phyloP scores from a whole-genome alignment of 30 jellyfish, hydroid and myxozoan species.

The Aurelia sp. region DNA sequence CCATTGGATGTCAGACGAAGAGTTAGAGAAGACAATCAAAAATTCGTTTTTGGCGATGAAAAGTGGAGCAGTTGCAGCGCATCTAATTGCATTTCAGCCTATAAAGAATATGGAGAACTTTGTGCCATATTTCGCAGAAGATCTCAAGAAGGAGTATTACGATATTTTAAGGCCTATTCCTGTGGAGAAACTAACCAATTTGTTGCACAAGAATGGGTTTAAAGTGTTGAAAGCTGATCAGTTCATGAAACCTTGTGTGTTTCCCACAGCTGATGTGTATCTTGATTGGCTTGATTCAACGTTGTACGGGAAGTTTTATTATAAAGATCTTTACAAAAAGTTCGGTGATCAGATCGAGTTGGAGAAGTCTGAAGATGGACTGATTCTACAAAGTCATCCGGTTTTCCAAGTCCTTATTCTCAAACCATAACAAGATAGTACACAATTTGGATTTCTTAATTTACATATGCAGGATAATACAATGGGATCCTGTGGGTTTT shows the following conservation, averaged over 20 bases:
- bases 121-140: too few species aligned
- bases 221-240: neutral
- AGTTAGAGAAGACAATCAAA: neutral
- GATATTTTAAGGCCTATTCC: too few species aligned
- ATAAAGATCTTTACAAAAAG: neutral
- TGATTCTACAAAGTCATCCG: neutral
- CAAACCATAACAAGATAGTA: neutral
- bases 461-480: too few species aligned
- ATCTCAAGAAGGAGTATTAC: too few species aligned
- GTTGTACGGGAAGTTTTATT: neutral
- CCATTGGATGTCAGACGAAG: slow-evolving; percentile 23
- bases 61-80: slow-evolving; percentile 14
- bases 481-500: too few species aligned
- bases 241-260: neutral
- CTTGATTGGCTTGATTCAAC: neutral
- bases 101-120: too few species aligned
- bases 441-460: too few species aligned
- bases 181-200: neutral
- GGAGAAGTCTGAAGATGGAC: neutral
- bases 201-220: neutral
- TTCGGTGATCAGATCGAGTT: neutral
- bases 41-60: slow-evolving; percentile 6
- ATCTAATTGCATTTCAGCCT: neutral
- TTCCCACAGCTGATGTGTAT: neutral
- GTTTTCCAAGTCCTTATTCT: neutral